Evolutionary conservation across 2,113 vertebrate species (phyloP).

Genomic region (Rhineura floridana): DNA sequence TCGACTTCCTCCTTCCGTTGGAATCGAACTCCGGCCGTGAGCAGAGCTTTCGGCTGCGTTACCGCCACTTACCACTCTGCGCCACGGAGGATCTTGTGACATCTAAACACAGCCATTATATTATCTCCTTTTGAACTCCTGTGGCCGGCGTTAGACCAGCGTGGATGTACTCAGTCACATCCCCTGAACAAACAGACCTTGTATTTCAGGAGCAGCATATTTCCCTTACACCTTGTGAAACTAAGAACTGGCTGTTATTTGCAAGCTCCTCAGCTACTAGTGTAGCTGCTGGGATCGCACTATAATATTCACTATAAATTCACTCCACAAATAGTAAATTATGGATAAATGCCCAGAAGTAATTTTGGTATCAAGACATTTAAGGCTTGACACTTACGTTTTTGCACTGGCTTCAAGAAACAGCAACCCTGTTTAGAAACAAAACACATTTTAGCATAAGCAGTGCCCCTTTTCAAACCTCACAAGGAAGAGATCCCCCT

Average conservation of each 20-base stretch:
- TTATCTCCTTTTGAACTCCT: background rate
- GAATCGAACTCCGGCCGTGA: too few species aligned
- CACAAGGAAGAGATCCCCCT: background rate
- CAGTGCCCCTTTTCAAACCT: background rate
- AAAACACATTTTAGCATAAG: conserved; percentile 64
- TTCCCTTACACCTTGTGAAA: background rate
- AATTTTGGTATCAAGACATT: background rate
- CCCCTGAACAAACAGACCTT: background rate
- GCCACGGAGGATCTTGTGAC: too few species aligned
- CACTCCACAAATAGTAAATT: background rate
- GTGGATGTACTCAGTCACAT: too few species aligned
- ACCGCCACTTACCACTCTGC: too few species aligned
- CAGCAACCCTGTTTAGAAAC: conserved; percentile 85
- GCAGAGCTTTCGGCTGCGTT: too few species aligned
- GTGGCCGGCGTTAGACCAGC: background rate
- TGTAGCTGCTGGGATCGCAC: background rate
- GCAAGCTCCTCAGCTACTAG: background rate
- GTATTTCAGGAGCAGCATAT: background rate
- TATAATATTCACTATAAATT: background rate
- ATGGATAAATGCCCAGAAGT: background rate
- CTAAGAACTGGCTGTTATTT: background rate
- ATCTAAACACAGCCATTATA: too few species aligned
- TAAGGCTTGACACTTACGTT: conserved; percentile 85
- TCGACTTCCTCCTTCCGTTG: too few species aligned
- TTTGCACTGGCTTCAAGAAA: conserved; percentile 98